Evolutionary conservation across 2,113 vertebrate species (phyloP).

Genomic region (Halcyon malimbica): DNA sequence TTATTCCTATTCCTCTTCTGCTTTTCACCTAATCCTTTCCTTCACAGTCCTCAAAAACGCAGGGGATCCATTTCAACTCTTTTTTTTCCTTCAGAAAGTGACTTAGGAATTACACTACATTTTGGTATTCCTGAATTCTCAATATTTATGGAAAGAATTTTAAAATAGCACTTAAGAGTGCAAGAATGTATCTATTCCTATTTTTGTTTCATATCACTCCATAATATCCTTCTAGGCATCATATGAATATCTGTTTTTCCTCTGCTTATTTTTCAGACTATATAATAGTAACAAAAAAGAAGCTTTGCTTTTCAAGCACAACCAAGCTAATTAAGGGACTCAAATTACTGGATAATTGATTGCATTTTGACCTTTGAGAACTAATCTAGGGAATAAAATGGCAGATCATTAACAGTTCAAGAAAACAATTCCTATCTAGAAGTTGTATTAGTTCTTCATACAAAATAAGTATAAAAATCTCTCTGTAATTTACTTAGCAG

Average conservation of each 20-base stretch:
- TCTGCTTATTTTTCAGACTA: not conserved
- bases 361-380: conserved; percentile 73
- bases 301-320: conserved; percentile 55
- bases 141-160: not conserved
- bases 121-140: not conserved
- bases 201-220: not conserved
- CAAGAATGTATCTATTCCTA: not conserved
- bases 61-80: not conserved
- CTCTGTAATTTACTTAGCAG: not conserved
- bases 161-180: not conserved
- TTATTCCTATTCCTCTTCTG: not conserved
- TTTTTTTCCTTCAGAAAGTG: not conserved
- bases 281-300: conserved; percentile 25
- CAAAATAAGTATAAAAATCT: conserved; percentile 19
- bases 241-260: not conserved
- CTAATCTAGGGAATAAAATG: conserved; percentile 72
- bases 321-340: conserved; percentile 66
- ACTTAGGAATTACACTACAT: not conserved
- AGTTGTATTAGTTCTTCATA: not conserved
- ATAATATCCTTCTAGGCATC: not conserved
- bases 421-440: conserved; percentile 35
- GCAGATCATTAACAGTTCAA: conserved; percentile 60
- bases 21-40: not conserved
- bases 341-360: conserved; percentile 69
- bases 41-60: not conserved